Percentiles rank a stretch among this genome's conserved stretches.
Conservation (phyloP, 1,140 invertebrate genomes). For the Aphelenchoides besseyi region DNA sequence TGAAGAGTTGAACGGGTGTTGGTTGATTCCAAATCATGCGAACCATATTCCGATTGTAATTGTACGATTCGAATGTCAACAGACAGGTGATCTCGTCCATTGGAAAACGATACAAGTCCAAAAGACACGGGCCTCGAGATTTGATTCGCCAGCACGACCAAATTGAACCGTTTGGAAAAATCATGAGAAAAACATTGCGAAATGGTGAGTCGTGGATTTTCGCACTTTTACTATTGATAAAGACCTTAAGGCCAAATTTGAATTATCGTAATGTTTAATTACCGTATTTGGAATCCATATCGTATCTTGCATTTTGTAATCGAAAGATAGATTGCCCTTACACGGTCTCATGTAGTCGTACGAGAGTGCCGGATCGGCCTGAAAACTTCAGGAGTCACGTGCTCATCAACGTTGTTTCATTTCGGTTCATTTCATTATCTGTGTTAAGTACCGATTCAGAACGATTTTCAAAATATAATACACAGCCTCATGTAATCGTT, state of each 20-base stretch:
- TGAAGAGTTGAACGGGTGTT: slow-evolving; percentile 55
- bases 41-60: slow-evolving; percentile 60
- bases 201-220: slow-evolving; percentile 60
- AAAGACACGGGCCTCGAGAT: slow-evolving; percentile 52
- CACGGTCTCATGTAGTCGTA: slow-evolving; percentile 61
- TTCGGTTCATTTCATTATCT: too few species aligned
- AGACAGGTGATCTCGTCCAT: slow-evolving; percentile 56
- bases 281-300: slow-evolving; percentile 52
- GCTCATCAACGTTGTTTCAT: too few species aligned
- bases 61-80: slow-evolving; percentile 61
- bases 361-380: slow-evolving; percentile 55
- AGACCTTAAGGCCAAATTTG: slow-evolving; percentile 21
- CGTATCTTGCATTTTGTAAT: slow-evolving; percentile 53
- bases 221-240: slow-evolving; percentile 59
- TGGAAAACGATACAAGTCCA: slow-evolving; percentile 57
- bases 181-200: slow-evolving; percentile 62
- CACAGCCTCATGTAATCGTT: too few species aligned
- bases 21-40: slow-evolving; percentile 60
- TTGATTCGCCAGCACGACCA: slow-evolving; percentile 62
- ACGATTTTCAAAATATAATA: too few species aligned
- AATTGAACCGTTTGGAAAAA: slow-evolving; percentile 60
- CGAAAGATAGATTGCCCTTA: slow-evolving; percentile 60
- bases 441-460: too few species aligned
- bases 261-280: neutral
- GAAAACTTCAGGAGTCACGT: too few species aligned